A percentile compares a stretch with the other conserved stretches of the same genome.
Conservation (phyloP, 2,888 invertebrate genomes). For the Hirudinaria manillensis region DNA sequence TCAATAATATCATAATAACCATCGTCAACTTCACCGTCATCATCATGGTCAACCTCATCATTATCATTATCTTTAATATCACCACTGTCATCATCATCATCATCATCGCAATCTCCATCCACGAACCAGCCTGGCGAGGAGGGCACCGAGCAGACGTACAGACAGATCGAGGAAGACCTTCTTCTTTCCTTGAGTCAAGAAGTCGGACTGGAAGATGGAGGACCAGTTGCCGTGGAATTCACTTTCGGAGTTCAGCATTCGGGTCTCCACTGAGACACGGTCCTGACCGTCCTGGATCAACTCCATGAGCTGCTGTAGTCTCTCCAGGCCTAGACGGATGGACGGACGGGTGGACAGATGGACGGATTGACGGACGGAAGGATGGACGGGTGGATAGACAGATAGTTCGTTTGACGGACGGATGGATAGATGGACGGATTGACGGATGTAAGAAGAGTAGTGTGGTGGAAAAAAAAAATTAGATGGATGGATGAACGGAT, state of each 20-base stretch:
- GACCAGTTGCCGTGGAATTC: background rate
- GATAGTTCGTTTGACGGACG: too few relatives aligned
- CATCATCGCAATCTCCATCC: too few relatives aligned
- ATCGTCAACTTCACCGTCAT: too few relatives aligned
- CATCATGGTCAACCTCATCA: too few relatives aligned
- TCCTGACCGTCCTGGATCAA: background rate
- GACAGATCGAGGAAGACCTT: conserved; percentile 15
- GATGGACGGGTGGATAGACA: too few relatives aligned
- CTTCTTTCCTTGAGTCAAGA: background rate
- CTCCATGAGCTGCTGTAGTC: conserved; percentile 28
- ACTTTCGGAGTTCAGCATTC: background rate
- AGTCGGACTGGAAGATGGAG: background rate
- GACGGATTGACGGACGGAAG: background rate
- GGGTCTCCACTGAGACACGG: background rate
- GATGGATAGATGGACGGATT: too few relatives aligned
- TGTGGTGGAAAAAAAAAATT: too few relatives aligned
- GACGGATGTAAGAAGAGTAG: too few relatives aligned
- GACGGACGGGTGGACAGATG: background rate
- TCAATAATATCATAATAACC: too few relatives aligned
- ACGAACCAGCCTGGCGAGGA: background rate
- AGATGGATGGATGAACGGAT: too few relatives aligned
- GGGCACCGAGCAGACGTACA: background rate
- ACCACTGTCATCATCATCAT: too few relatives aligned
- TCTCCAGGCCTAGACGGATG: conserved; percentile 13
- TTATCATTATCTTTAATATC: too few relatives aligned